Conservation (phyloP, 2,888 invertebrate genomes). For the Baronia brevicornis region DNA sequence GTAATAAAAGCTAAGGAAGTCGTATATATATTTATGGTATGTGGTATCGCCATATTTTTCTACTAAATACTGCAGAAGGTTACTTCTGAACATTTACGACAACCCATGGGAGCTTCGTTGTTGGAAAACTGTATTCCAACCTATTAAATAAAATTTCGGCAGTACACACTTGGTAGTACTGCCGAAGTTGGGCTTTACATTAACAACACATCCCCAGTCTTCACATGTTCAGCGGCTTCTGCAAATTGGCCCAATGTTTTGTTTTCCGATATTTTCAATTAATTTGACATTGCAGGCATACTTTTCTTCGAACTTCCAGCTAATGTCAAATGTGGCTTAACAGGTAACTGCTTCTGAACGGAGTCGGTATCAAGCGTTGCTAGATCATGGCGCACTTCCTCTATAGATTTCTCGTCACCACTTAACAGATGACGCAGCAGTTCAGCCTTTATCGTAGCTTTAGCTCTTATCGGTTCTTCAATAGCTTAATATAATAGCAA, state of each 20-base stretch:
- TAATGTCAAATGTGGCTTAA: conserved; percentile 41
- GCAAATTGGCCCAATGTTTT: conserved; percentile 81
- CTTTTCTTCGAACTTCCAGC: conserved; percentile 70
- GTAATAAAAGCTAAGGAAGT: conserved; percentile 81
- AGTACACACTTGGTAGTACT: too few species aligned
- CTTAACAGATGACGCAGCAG: conserved; percentile 77
- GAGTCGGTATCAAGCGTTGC: conserved; percentile 33
- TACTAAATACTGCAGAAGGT: conserved; percentile 84
- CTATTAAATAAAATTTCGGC: conserved; percentile 83
- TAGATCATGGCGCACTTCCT: conserved; percentile 57
- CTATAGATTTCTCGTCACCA: conserved; percentile 51
- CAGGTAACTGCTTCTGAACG: conserved; percentile 27
- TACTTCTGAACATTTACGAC: conserved; percentile 83
- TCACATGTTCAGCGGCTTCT: conserved; percentile 76
- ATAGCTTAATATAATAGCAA: conserved; percentile 78
- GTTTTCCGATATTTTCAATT: conserved; percentile 76
- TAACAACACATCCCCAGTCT: conserved; percentile 82
- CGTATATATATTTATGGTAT: conserved; percentile 86
- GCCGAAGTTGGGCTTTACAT: conserved; percentile 84
- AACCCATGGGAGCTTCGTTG: conserved; percentile 79
- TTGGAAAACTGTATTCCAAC: conserved; percentile 40
- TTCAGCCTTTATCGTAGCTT: conserved; percentile 79
- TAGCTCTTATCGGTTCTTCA: conserved; percentile 76
- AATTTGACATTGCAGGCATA: conserved; percentile 75
- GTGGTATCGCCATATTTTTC: conserved; percentile 77